Percentiles rank a stretch among this genome's conserved stretches.
phyloP scores from a whole-genome alignment of 2,888 invertebrate genomes.

The Drosophila paracracens region DNA sequence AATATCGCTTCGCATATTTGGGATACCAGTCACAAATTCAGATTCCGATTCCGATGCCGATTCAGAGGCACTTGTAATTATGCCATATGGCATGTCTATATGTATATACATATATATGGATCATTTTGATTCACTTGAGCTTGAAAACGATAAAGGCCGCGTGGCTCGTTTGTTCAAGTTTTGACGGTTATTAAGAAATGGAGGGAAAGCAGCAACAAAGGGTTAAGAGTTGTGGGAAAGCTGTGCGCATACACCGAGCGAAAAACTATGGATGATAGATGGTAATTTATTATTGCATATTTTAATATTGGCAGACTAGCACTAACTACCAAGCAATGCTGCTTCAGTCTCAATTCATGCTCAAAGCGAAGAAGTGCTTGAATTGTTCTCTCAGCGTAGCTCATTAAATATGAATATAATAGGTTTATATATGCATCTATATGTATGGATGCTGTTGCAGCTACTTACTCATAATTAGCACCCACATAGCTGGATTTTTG shows the following conservation, averaged over 20 bases:
- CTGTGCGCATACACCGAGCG: background rate
- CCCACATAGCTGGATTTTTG: constrained; percentile 9
- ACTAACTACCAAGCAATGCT: background rate
- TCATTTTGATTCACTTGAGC: constrained; percentile 47
- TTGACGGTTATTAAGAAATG: background rate
- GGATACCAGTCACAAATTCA: constrained; percentile 13
- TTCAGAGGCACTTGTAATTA: constrained; percentile 35
- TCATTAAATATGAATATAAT: constrained; percentile 27
- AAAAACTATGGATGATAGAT: background rate
- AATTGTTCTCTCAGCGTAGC: constrained; percentile 4
- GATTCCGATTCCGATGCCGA: constrained; percentile 14
- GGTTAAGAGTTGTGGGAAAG: background rate
- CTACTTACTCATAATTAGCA: constrained; percentile 47
- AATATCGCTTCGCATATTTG: constrained; percentile 31
- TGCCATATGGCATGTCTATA: constrained; percentile 21
- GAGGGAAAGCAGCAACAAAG: constrained; percentile 22
- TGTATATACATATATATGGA: background rate
- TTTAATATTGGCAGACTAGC: background rate
- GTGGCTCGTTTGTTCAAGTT: constrained; percentile 15
- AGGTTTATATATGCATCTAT: constrained; percentile 2
- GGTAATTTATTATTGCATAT: background rate
- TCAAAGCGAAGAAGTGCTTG: background rate
- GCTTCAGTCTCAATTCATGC: background rate
- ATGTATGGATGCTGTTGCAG: constrained; percentile 17
- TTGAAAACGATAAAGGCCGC: constrained; percentile 30